A percentile compares a stretch with the other conserved stretches of the same genome.
Conservation (phyloP, 2,113 vertebrate species). For the Cairina moschata region DNA sequence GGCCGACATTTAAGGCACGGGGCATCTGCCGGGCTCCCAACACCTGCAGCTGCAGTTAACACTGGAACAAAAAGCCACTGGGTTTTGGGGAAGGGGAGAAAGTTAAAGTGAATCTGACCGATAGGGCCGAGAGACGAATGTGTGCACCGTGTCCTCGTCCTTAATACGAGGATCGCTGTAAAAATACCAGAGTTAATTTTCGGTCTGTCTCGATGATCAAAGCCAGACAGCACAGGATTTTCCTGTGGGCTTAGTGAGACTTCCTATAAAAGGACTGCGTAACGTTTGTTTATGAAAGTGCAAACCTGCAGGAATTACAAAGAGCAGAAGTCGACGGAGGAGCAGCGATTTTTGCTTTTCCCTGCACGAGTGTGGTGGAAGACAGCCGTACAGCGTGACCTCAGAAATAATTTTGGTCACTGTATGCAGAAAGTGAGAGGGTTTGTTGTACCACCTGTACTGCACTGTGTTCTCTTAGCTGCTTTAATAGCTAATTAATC, state of each 20-base stretch:
- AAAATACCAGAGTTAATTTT: background rate
- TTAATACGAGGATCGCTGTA: background rate
- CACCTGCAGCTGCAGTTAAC: slow-evolving; percentile 14
- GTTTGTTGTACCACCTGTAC: slow-evolving; percentile 72
- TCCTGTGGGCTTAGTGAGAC: slow-evolving; percentile 31
- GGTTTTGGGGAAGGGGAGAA: background rate
- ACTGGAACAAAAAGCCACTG: rapidly evolving
- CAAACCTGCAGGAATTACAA: slow-evolving; percentile 5
- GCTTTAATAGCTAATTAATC: slow-evolving; percentile 83
- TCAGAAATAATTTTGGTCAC: background rate
- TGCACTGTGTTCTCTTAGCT: slow-evolving; percentile 48
- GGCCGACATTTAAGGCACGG: background rate
- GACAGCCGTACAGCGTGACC: slow-evolving; percentile 18
- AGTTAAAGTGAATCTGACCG: background rate
- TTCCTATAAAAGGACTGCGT: slow-evolving; percentile 3
- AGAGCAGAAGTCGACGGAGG: slow-evolving; percentile 18
- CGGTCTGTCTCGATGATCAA: slow-evolving; percentile 55
- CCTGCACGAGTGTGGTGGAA: slow-evolving; percentile 50
- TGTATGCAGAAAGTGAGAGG: background rate
- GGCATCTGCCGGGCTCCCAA: background rate
- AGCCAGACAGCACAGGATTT: slow-evolving; percentile 48
- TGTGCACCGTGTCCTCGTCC: background rate
- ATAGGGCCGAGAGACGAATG: background rate
- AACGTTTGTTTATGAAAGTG: slow-evolving; percentile 53
- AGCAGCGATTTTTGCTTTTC: slow-evolving; percentile 54